Evolutionary conservation across 1,140 invertebrate species (phyloP), one percentile per base, ranked within the genome.

Genomic region (Solenopsis invicta): DNA sequence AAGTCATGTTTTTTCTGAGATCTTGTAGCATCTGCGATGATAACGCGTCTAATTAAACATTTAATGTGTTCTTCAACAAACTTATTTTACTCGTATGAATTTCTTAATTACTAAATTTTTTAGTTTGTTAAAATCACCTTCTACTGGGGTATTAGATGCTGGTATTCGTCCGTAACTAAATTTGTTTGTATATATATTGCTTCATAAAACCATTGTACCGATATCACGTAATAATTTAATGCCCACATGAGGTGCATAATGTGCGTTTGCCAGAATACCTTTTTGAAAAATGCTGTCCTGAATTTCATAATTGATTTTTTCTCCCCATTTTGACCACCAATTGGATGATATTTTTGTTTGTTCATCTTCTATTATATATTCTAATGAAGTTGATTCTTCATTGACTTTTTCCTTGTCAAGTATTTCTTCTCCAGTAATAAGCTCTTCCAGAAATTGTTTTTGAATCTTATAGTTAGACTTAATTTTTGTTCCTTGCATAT

Each of bases 141-240:
- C 54, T 41, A 76, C 37, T 59, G 13, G 4, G n/a, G 54, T n/a
- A 45, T 13, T 76, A 5, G 52, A 76, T 29, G 34, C 74, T 59
- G 74, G 74, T 61, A 76, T 1, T 24, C 34, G 74, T 59, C n/a
- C n/a, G 24, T 59, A 76, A 5, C n/a, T 34, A 59, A 76, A 76
- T 59, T 75, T 59, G 1, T 74, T 50, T 0, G 29, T 74, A 10
- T 21, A 74, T 37, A 56, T 37, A 6, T 74, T 74, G 37, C 29
- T 74, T 18, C 24, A 74, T 54, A 74, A 54, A 37, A 3, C 4
- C 13, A 74, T 74, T 0, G 50, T 74, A 21, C 50, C 5, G n/a
- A 56, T 34, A 21, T 74, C 50, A n/a, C 18, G 10, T 50, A 54
- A 54, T 2, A 74, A 54, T 37, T 74, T 54, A 4, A 2, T 16